phyloP scores from a whole-genome alignment of 2,888 invertebrate species.

The Mesorhabditis belari region DNA sequence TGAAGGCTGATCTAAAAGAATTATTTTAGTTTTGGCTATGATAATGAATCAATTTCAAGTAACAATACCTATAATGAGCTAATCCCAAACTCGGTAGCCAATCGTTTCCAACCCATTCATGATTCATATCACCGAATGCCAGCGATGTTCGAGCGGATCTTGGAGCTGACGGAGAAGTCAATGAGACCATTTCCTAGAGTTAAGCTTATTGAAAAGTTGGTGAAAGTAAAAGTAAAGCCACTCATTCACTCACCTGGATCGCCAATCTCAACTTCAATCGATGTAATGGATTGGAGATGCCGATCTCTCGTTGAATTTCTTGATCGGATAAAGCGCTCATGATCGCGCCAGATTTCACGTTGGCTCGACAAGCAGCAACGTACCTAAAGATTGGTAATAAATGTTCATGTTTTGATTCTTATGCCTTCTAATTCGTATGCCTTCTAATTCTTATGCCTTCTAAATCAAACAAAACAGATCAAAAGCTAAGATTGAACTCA shows the following conservation, averaged over 20 bases:
- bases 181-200: slow-evolving; percentile 83
- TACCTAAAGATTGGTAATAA: slow-evolving; percentile 5
- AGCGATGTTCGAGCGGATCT: slow-evolving; percentile 69
- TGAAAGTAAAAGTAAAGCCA: slow-evolving; percentile 1
- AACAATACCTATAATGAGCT: slow-evolving; percentile 89
- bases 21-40: not conserved
- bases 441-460: no score
- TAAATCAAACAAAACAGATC: no score
- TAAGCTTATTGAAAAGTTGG: slow-evolving; percentile 8
- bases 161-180: slow-evolving; percentile 95
- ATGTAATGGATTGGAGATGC: slow-evolving; percentile 78
- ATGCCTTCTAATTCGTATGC: no score
- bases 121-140: slow-evolving; percentile 99
- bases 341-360: slow-evolving; percentile 95
- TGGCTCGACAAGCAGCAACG: slow-evolving; percentile 90
- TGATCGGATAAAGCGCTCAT: slow-evolving; percentile 99
- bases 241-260: slow-evolving; percentile 67
- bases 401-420: no score
- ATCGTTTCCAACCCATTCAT: slow-evolving; percentile 88
- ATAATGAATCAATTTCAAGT: no score
- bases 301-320: slow-evolving; percentile 98
- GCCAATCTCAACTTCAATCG: slow-evolving; percentile 89
- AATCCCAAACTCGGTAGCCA: slow-evolving; percentile 92
- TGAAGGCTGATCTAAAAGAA: slow-evolving; percentile 71
- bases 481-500: no score